Evolutionary conservation across 2,113 vertebrate species (phyloP).

Genomic region (Scatophagus argus): DNA sequence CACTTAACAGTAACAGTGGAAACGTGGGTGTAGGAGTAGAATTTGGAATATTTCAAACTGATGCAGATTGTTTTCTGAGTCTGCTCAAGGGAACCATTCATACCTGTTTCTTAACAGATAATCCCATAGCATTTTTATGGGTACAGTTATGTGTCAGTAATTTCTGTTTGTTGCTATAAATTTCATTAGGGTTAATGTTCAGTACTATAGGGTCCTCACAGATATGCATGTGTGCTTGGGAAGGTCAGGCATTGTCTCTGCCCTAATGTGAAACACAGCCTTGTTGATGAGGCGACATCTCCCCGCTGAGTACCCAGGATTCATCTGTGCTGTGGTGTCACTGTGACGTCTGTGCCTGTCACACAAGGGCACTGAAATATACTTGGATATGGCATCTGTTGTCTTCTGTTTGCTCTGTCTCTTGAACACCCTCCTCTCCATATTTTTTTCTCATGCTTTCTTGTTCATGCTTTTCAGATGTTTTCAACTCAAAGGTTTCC

Average conservation of each 20-base stretch:
- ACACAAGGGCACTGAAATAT: conserved; percentile 57
- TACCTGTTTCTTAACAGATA: neutral
- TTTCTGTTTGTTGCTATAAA: neutral
- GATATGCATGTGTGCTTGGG: neutral
- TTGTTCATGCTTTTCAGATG: conserved; percentile 5
- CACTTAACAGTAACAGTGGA: neutral
- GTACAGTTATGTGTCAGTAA: neutral
- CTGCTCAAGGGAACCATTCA: neutral
- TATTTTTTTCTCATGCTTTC: neutral
- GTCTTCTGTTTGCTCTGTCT: conserved; percentile 16
- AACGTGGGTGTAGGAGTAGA: neutral
- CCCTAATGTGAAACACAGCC: conserved; percentile 66
- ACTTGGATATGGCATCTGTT: conserved; percentile 41
- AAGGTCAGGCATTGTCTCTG: conserved; percentile 59
- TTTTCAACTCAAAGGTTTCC: neutral
- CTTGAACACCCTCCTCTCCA: neutral
- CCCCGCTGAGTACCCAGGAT: conserved; percentile 67
- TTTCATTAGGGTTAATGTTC: neutral
- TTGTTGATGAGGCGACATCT: conserved; percentile 79
- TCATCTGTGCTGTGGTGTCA: conserved; percentile 71
- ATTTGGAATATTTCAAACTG: neutral
- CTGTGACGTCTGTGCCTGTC: conserved; percentile 70
- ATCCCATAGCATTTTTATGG: neutral
- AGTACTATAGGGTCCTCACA: neutral
- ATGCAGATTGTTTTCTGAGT: neutral